A percentile compares a stretch with the other conserved stretches of the same genome.
phyloP scores from a whole-genome alignment of 2,113 vertebrate genomes.

The Jacana jacana region DNA sequence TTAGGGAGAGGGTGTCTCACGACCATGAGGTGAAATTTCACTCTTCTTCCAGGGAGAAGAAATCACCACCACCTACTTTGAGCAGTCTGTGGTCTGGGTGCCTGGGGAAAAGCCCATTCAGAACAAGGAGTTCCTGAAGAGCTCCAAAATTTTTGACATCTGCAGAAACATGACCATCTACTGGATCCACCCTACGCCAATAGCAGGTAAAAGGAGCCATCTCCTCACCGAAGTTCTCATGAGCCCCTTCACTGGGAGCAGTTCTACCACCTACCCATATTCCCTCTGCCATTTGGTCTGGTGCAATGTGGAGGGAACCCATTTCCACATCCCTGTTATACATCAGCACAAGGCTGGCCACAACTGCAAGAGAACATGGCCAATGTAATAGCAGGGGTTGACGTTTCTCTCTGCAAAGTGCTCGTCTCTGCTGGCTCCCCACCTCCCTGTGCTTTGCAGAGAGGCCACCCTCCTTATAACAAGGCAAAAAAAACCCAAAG shows the following conservation, averaged over 20 bases:
- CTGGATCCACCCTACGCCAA: constrained; percentile 78
- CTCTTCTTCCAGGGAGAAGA: constrained; percentile 75
- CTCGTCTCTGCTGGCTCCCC: neutral
- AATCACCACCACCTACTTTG: constrained; percentile 77
- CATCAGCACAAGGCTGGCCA: neutral
- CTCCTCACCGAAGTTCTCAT: neutral
- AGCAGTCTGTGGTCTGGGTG: constrained; percentile 80
- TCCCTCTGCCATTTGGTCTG: neutral
- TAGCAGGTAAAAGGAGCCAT: constrained; percentile 67
- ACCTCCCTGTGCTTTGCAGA: neutral
- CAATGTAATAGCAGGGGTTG: neutral
- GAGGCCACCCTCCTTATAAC: neutral
- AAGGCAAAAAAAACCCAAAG: neutral
- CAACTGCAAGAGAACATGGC: neutral
- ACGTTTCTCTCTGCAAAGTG: neutral
- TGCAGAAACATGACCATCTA: constrained; percentile 78
- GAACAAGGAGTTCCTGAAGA: constrained; percentile 80
- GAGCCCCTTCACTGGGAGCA: neutral
- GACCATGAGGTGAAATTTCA: accelerated
- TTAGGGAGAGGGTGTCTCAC: neutral
- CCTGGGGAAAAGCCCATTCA: constrained; percentile 79
- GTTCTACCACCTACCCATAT: neutral
- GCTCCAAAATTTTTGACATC: constrained; percentile 79
- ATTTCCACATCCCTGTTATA: neutral
- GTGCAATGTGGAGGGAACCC: neutral